These are phyloP conservation scores for Cyphomyrus discorhynchus DNA, from an alignment of 2,113 vertebrate genomes.

Conservation along the genomic window DNA sequence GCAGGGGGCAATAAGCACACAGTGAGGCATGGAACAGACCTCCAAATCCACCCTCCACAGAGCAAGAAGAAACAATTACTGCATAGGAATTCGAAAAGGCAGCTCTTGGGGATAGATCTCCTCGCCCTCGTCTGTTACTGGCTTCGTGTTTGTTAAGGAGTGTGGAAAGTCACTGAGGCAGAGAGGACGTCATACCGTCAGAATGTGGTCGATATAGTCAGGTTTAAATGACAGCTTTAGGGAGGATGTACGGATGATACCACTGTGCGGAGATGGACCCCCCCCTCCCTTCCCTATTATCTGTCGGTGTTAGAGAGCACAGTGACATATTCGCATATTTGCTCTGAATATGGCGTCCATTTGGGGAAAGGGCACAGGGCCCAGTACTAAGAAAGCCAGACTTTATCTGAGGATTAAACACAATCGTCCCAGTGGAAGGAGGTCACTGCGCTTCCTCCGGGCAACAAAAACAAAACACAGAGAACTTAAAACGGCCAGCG, in stretches of 20 bases:
- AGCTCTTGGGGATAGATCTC: not conserved
- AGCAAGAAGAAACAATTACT: not conserved
- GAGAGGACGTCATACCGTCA: not conserved
- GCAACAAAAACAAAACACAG: not conserved
- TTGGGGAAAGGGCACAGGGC: not conserved
- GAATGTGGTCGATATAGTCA: not conserved
- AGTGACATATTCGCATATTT: not conserved
- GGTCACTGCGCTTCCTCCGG: not conserved
- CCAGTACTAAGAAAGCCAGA: not conserved
- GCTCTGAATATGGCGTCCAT: not conserved
- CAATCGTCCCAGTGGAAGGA: not conserved
- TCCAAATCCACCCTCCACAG: not conserved
- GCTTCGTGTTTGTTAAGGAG: not conserved
- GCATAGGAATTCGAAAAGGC: not conserved
- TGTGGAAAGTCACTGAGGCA: not conserved
- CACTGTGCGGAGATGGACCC: not conserved
- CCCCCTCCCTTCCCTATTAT: not conserved
- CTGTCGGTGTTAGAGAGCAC: not conserved
- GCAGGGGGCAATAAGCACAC: constrained; percentile 31
- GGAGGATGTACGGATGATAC: not conserved
- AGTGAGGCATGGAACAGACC: not conserved
- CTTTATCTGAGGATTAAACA: not conserved
- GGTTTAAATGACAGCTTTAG: not conserved
- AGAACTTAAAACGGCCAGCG: not conserved
- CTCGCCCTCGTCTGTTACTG: not conserved